Conservation (phyloP, 2,888 invertebrate species). For the Odontothrips loti region DNA sequence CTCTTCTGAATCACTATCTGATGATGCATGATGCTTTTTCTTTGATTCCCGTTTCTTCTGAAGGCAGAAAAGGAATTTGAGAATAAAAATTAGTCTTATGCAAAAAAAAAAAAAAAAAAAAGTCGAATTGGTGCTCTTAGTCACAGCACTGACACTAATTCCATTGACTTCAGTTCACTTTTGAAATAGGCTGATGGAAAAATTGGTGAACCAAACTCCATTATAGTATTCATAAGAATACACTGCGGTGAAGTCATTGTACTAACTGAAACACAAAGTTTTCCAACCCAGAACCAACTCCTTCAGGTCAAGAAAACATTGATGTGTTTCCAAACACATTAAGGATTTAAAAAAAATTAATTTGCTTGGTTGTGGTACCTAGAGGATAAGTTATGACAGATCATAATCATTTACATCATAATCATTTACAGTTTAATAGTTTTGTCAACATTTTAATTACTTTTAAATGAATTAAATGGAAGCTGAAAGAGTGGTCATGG, state of each 20-base stretch:
- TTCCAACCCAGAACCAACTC: conserved; percentile 24
- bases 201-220: background rate
- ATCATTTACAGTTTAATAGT: background rate
- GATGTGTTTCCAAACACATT: background rate
- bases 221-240: background rate
- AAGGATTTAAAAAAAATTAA: background rate
- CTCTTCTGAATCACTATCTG: conserved; percentile 37
- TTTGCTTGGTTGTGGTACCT: background rate
- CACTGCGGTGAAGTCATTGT: background rate
- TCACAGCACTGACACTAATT: background rate
- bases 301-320: background rate
- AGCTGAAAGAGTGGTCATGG: background rate
- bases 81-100: conserved; percentile 41
- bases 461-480: background rate
- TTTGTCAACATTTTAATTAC: too few species aligned
- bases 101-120: conserved; percentile 30
- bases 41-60: conserved; percentile 38
- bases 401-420: background rate
- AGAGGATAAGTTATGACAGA: background rate
- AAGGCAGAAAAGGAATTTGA: conserved; percentile 32
- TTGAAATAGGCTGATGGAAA: background rate
- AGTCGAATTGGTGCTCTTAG: background rate
- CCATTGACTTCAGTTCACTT: background rate
- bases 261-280: conserved; percentile 30
- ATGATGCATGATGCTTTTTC: conserved; percentile 35